A percentile compares a stretch with the other conserved stretches of the same genome.
phyloP scores from a whole-genome alignment of 1,140 invertebrate species.

The Pogonognathellus flavescens region DNA sequence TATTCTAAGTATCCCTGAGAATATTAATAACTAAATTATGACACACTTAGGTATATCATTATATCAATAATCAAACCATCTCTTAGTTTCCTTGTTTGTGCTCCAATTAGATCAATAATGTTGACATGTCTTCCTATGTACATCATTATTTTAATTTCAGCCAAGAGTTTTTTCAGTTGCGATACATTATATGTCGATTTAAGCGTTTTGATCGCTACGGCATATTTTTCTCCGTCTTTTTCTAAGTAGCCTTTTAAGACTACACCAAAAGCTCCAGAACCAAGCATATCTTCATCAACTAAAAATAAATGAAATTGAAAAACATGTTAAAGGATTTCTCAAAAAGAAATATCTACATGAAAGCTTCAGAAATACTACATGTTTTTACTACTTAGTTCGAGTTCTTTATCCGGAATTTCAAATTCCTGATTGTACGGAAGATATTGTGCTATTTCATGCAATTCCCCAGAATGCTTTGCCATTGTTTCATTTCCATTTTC shows the following conservation, averaged over 20 bases:
- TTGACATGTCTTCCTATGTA: slow-evolving; percentile 27
- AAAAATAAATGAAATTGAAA: background rate
- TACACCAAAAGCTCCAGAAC: background rate
- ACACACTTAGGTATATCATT: too few relatives aligned
- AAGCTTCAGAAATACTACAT: too few relatives aligned
- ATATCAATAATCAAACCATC: too few relatives aligned
- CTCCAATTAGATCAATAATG: slow-evolving; percentile 13
- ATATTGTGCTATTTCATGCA: slow-evolving; percentile 51
- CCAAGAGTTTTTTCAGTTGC: background rate
- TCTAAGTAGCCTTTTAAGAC: slow-evolving; percentile 30
- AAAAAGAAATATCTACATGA: too few relatives aligned
- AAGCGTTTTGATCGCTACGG: slow-evolving; percentile 41
- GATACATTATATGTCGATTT: background rate
- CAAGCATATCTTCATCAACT: slow-evolving; percentile 26
- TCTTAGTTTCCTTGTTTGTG: slow-evolving; percentile 5
- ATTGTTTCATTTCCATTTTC: slow-evolving; percentile 46
- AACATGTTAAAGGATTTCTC: too few relatives aligned
- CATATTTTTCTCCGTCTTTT: background rate
- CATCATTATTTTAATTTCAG: slow-evolving; percentile 33
- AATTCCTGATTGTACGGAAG: slow-evolving; percentile 52
- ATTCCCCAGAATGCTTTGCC: slow-evolving; percentile 22
- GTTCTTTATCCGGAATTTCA: slow-evolving; percentile 46
- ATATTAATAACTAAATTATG: too few relatives aligned
- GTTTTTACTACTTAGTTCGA: slow-evolving; percentile 50
- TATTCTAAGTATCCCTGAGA: too few relatives aligned